Evolutionary conservation across 2,113 vertebrate genomes (phyloP), one percentile per base, ranked within the genome.

Genomic region (Paedocypris sp.): DNA sequence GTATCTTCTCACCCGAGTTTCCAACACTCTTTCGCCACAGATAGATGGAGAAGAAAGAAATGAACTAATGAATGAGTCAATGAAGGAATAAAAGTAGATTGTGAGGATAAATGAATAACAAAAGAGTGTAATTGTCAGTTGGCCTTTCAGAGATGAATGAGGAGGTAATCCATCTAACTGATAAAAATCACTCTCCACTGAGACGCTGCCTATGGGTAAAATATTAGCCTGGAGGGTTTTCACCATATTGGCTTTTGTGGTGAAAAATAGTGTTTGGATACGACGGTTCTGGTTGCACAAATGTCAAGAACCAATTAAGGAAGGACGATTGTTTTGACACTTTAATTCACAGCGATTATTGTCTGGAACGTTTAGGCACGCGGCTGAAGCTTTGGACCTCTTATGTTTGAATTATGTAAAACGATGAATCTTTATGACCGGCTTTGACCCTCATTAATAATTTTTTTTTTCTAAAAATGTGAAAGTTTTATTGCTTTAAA

Each of bases 241-340:
- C 47, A 35, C 15, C 8, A 7, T 15, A 46, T 23, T 39, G 18
- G 36, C 36, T 35, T 50, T 64, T 51, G 18, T 1, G 3, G 42
- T 54, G 47, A 60, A 49, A 53, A 46, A 60, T 64, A 45, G 47
- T 18, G 46, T 22, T 10, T 2, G 29, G 19, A 64, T 59, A 25
- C 19, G 5, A 7, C 23, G 3, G 33, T 19, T 45, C 4, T 19
- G 23, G 46, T 38, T 25, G 25, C 23, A 42, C 29, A 58, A 48
- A 60, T 60, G 54, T 69, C 54, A 64, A 53, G 48, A 64, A 51
- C n/a, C 38, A 52, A 46, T 64, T 54, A 18, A 26, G 41, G 11
- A 43, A 45, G 20, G 22, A 26, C 41, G 19, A 35, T 29, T 31
- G 48, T 23, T 53, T 35, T 29, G 19, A 19, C 22, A 6, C 38